Evolutionary conservation across 2,113 vertebrate genomes (phyloP).

Genomic region (Albula glossodonta): DNA sequence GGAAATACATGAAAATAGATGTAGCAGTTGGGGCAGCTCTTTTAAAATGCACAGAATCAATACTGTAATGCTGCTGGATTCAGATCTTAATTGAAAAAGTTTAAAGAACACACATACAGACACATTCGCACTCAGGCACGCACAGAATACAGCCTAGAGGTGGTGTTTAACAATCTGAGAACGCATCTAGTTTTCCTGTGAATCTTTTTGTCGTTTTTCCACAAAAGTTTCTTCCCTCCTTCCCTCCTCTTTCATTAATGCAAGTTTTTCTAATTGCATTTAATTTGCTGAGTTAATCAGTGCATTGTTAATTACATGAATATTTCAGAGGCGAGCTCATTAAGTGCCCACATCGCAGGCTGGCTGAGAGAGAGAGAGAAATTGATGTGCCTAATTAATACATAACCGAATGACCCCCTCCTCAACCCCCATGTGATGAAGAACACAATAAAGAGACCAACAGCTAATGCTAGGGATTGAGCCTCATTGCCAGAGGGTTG

Average conservation of each 20-base stretch:
- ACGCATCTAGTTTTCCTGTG: background rate
- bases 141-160: background rate
- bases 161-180: background rate
- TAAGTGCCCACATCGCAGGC: slow-evolving; percentile 31
- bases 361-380: slow-evolving; percentile 23
- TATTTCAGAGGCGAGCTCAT: slow-evolving; percentile 40
- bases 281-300: slow-evolving; percentile 44
- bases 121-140: background rate
- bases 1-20: background rate
- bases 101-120: background rate
- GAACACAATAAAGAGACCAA: no score
- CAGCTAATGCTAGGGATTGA: no score
- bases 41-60: slow-evolving; percentile 7
- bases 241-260: slow-evolving; percentile 3
- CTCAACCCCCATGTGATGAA: background rate
- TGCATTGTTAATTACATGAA: slow-evolving; percentile 48
- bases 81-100: slow-evolving; percentile 4
- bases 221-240: background rate
- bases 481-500: no score
- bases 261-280: slow-evolving; percentile 37
- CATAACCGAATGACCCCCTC: slow-evolving; percentile 39
- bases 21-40: background rate
- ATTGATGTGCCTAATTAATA: slow-evolving; percentile 45
- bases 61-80: background rate
- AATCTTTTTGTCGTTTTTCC: background rate